Evolutionary conservation across 2,113 vertebrate genomes (phyloP).

Genomic region (Progne subis): DNA sequence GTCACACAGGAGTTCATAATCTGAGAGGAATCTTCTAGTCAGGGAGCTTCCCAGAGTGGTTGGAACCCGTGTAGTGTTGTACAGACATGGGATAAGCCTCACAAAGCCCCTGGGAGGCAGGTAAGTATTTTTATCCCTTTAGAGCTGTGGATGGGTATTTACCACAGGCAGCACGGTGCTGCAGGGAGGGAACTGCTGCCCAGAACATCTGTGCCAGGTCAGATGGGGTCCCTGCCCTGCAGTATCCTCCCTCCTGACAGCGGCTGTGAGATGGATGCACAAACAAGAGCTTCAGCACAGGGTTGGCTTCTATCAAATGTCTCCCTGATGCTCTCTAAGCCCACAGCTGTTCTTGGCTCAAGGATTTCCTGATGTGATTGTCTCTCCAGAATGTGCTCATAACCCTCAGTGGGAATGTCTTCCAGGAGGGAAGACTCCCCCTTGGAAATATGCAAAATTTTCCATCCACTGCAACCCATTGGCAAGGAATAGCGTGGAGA

Average conservation of each 20-base stretch:
- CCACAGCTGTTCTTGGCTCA: neutral
- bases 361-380: neutral
- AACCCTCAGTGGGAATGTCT: neutral
- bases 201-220: neutral
- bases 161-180: neutral
- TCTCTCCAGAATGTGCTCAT: neutral
- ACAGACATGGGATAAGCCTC: neutral
- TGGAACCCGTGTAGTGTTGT: neutral
- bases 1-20: neutral
- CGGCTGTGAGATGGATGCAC: fast-evolving
- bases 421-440: neutral
- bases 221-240: fast-evolving
- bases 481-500: neutral
- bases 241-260: neutral
- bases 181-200: neutral
- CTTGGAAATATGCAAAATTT: neutral
- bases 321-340: neutral
- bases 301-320: neutral
- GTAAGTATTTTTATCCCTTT: neutral
- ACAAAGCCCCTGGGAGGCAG: neutral
- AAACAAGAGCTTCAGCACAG: neutral
- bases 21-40: neutral
- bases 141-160: neutral
- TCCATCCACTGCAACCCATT: neutral
- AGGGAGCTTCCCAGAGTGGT: neutral